These are phyloP conservation scores for Lerema accius DNA, from an alignment of 1,140 invertebrate genomes.

Conservation along the genomic window DNA sequence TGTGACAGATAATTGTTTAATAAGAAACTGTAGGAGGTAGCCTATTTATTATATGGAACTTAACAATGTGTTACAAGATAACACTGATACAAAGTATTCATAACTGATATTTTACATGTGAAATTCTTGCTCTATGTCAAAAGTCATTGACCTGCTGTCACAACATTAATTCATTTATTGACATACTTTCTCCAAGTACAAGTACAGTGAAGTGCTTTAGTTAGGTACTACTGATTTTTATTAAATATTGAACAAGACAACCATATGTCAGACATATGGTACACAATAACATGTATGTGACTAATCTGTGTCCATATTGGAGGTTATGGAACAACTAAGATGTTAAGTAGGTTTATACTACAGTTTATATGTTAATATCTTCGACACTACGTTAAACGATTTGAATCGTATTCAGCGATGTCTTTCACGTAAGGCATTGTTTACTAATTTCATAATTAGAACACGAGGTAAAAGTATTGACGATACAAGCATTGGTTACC, in stretches of 20 bases:
- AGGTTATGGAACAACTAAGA: constrained; percentile 17
- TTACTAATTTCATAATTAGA: not conserved
- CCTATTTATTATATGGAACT: too few relatives aligned
- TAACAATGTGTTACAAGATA: too few relatives aligned
- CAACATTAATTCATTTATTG: constrained; percentile 19
- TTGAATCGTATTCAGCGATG: not conserved
- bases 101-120: too few relatives aligned
- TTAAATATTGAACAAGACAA: not conserved
- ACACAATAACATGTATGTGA: constrained; percentile 7
- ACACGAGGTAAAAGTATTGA: not conserved
- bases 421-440: not conserved
- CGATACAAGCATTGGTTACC: constrained; percentile 80
- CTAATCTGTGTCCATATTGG: constrained; percentile 14
- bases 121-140: constrained; percentile 10
- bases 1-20: too few relatives aligned
- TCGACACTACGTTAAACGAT: not conserved
- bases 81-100: too few relatives aligned
- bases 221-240: not conserved
- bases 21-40: too few relatives aligned
- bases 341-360: not conserved
- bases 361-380: not conserved
- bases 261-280: constrained; percentile 20
- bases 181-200: constrained; percentile 9
- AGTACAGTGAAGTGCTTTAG: not conserved
- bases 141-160: constrained; percentile 26